A percentile compares a stretch with the other conserved stretches of the same genome.
Evolutionary conservation across 2,888 invertebrate species (phyloP).

Genomic region (Hypselothyrea guttata): DNA sequence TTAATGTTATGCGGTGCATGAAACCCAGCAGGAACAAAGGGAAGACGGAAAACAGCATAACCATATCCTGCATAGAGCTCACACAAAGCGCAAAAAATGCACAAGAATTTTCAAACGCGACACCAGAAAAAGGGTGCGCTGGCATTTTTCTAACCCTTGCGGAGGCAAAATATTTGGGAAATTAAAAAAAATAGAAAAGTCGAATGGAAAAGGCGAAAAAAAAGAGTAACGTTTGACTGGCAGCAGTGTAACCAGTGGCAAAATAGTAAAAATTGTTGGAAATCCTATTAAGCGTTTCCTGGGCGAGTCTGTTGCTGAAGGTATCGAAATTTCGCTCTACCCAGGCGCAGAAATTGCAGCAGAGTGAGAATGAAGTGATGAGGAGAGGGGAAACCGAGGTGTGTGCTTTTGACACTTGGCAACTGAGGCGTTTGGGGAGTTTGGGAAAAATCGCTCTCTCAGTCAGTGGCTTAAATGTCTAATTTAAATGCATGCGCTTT

Average conservation of each 20-base stretch:
- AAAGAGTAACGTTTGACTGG: conserved; percentile 26
- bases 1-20: conserved; percentile 75
- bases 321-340: conserved; percentile 38
- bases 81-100: conserved; percentile 44
- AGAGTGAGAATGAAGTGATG: conserved; percentile 38
- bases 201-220: conserved; percentile 29
- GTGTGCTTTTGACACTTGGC: conserved; percentile 44
- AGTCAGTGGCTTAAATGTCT: conserved; percentile 77
- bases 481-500: conserved; percentile 81
- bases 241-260: conserved; percentile 59
- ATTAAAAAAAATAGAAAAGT: conserved; percentile 44
- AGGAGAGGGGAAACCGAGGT: background rate
- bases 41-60: conserved; percentile 44
- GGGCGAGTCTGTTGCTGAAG: conserved; percentile 58
- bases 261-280: conserved; percentile 72
- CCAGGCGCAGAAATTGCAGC: conserved; percentile 5
- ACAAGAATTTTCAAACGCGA: conserved; percentile 60
- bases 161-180: conserved; percentile 65
- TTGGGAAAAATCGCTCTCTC: too few species aligned
- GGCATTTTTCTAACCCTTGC: conserved; percentile 71
- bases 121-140: conserved; percentile 52
- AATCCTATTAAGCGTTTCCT: conserved; percentile 75
- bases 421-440: conserved; percentile 17
- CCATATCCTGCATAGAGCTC: conserved; percentile 55
- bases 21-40: conserved; percentile 57